Conservation (phyloP, 2,797 vertebrate species). For the Oreortyx pictus region DNA sequence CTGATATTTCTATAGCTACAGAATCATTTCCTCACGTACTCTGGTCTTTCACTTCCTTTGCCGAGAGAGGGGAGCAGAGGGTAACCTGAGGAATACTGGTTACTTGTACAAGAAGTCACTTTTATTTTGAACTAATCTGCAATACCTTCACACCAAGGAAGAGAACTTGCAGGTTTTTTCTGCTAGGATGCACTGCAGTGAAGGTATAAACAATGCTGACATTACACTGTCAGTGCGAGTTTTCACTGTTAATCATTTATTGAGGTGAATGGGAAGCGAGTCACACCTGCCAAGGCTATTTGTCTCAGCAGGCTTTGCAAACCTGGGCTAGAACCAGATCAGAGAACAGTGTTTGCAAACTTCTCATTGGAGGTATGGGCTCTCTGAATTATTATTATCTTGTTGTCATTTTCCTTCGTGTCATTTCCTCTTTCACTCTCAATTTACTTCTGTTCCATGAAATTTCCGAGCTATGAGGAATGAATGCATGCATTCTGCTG, state of each 20-base stretch:
- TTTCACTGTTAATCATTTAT: background rate
- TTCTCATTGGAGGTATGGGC: background rate
- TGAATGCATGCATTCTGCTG: background rate
- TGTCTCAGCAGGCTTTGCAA: background rate
- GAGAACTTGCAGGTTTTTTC: conserved; percentile 20
- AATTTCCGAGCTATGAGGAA: conserved; percentile 30
- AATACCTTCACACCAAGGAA: background rate
- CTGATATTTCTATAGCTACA: background rate
- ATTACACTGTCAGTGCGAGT: background rate
- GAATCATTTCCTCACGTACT: background rate
- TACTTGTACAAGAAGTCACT: background rate
- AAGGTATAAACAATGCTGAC: background rate
- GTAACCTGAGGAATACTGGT: background rate
- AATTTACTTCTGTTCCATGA: conserved; percentile 26
- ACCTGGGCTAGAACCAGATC: background rate
- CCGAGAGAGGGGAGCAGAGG: background rate
- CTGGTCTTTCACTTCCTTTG: background rate
- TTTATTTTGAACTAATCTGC: background rate
- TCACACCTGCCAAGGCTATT: background rate
- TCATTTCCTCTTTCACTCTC: conserved; percentile 41
- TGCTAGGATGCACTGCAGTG: background rate
- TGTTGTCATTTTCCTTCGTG: conserved; percentile 21
- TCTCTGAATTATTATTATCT: conserved; percentile 28
- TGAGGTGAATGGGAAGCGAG: background rate
- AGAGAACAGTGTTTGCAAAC: background rate